Percentiles rank a stretch among this genome's conserved stretches.
Conservation (phyloP, 2,888 invertebrate genomes). For the Noctua pronuba region DNA sequence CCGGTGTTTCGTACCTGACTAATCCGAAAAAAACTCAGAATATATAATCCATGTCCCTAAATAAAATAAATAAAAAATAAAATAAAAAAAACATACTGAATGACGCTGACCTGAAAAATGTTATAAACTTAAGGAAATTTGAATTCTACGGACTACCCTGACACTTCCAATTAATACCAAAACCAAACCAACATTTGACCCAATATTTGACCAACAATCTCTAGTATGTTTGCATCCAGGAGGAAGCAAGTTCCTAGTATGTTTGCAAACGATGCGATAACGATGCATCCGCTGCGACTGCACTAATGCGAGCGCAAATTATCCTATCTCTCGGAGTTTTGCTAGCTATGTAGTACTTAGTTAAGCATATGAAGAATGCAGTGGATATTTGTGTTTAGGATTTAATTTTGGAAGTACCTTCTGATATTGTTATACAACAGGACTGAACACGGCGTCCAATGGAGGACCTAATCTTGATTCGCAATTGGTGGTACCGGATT, state of each 20-base stretch:
- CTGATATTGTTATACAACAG: neutral
- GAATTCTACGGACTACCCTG: too few species aligned
- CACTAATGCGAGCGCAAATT: conserved; percentile 59
- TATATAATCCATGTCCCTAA: too few species aligned
- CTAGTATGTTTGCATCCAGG: conserved; percentile 8
- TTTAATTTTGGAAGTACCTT: neutral
- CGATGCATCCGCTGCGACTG: conserved; percentile 48
- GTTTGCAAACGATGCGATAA: conserved; percentile 57
- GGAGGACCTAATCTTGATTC: neutral
- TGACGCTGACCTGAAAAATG: too few species aligned
- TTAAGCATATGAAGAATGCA: conserved; percentile 9
- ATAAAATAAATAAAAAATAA: too few species aligned
- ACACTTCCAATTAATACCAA: neutral
- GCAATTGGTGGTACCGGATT: neutral
- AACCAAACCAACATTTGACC: conserved; percentile 2
- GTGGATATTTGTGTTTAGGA: neutral
- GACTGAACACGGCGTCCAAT: neutral
- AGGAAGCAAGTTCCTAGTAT: conserved; percentile 34
- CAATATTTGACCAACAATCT: conserved; percentile 36
- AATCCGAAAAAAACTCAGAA: too few species aligned
- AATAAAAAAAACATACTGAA: too few species aligned
- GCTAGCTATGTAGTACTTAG: conserved; percentile 20
- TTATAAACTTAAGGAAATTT: too few species aligned
- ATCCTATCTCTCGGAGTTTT: conserved; percentile 57
- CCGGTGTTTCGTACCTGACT: too few species aligned